These are phyloP conservation scores for Tetraneura akinire DNA, from an alignment of 1,140 invertebrate genomes.

Conservation along the genomic window DNA sequence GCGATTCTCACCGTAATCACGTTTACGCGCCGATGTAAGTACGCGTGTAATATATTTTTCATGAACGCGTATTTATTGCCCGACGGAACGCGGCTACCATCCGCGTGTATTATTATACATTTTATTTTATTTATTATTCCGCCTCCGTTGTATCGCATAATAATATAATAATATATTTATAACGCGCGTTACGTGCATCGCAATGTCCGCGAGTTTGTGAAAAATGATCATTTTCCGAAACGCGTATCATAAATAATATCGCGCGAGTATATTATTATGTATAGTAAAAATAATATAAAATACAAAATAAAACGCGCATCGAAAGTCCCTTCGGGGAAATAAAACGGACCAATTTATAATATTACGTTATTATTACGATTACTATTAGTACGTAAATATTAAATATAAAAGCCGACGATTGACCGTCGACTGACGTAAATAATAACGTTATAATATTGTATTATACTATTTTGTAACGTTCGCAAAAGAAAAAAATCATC, in stretches of 20 bases:
- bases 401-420: background rate
- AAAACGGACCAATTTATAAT: no score
- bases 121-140: no score
- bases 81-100: no score
- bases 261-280: no score
- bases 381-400: no score
- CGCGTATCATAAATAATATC: no score
- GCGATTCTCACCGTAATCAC: slow-evolving; percentile 50
- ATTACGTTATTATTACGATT: no score
- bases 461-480: no score
- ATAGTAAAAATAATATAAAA: background rate
- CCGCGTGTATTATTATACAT: background rate
- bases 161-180: background rate
- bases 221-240: slow-evolving; percentile 22
- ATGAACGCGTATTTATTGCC: slow-evolving; percentile 28
- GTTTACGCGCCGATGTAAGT: slow-evolving; percentile 36
- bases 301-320: background rate
- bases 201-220: background rate
- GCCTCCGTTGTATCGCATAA: no score
- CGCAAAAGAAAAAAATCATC: no score
- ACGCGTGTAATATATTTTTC: slow-evolving; percentile 12
- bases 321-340: background rate
- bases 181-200: background rate
- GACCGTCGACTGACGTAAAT: background rate
- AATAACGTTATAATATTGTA: no score